Evolutionary conservation across 2,797 vertebrate species (phyloP).

Genomic region (Bradypus variegatus): DNA sequence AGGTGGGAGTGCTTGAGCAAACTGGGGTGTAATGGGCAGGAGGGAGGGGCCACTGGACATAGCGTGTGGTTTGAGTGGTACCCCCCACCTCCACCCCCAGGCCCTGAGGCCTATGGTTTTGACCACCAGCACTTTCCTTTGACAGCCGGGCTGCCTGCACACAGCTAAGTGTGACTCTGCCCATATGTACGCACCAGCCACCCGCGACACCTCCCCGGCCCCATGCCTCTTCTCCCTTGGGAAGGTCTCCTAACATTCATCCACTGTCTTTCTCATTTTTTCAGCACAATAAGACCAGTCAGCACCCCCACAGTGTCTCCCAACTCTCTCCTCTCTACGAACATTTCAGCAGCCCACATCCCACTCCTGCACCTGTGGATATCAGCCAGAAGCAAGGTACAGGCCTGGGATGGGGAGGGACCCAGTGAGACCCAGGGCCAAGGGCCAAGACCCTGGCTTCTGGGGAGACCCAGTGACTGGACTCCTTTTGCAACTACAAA

Average conservation of each 20-base stretch:
- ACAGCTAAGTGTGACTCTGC: not conserved
- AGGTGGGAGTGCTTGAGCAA: too few species aligned
- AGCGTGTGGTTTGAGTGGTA: not conserved
- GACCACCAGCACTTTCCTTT: not conserved
- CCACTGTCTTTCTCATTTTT: slow-evolving; percentile 53
- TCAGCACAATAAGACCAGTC: slow-evolving; percentile 97
- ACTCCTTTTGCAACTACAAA: not conserved
- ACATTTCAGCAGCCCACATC: slow-evolving; percentile 87
- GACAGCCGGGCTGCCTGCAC: not conserved
- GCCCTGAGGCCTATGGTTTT: not conserved
- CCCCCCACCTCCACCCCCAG: not conserved
- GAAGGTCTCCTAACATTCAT: slow-evolving; percentile 2
- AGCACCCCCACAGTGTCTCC: slow-evolving; percentile 92
- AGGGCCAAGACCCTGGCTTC: not conserved
- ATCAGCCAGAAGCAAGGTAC: slow-evolving; percentile 97
- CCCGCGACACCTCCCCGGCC: not conserved
- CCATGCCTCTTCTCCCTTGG: not conserved
- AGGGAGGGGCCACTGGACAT: not conserved
- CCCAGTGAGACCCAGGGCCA: not conserved
- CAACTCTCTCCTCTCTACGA: slow-evolving; percentile 94
- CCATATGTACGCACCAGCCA: not conserved
- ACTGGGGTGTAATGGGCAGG: not conserved
- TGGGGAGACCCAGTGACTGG: not conserved
- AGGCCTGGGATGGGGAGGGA: not conserved
- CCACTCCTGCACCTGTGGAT: slow-evolving; percentile 90